Evolutionary conservation across 30 jellyfish, hydroid and myxozoan genomes (phyloP), one percentile per base, ranked within the genome.

Genomic region (Pseudorhiza aurosa): DNA sequence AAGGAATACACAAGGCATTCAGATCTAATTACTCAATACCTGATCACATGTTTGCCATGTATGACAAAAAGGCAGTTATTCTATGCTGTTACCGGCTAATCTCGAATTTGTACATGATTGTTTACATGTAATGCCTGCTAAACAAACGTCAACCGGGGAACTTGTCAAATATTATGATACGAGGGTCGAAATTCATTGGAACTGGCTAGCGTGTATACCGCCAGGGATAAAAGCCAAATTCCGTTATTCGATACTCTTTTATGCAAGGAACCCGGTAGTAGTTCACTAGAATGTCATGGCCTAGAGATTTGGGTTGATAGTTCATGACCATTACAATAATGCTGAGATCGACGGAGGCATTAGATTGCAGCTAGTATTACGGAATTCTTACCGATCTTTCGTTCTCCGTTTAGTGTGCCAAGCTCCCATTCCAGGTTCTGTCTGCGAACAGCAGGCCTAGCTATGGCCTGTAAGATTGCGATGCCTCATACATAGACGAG

Each of bases 371-470:
- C 62, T 47, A n/a, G n/a, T n/a, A n/a, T n/a, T 4, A 47, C 6
- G 25, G 15, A 39, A 36, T 21, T 27, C 87, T 22, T 71, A 83
- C 95, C 95, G 95, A 55, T 83, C 95, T 63, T 83, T 83, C 72
- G 82, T 63, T 68, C 85, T 69, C 43, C 88, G 77, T 33, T 83
- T 83, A n/a, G 95, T 72, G 49, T 83, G 95, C 95, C 95, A 83
- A 47, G 95, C 95, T 55, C 95, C 95, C 95, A 83, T 83, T 44
- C 85, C 95, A 83, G 75, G 75, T 27, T 26, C 27, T 67, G 58
- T 56, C 55, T 33, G 46, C 58, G 19, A 58, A 62, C 56, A 51
- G 59, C 88, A 76, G 88, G 88, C 88, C 85, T 46, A 50, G 37
- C 72, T 25, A 50, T 40, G 85, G 85, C 85, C 88, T 76, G 79